phyloP scores from a whole-genome alignment of 2,797 vertebrate genomes.

The Falco biarmicus region DNA sequence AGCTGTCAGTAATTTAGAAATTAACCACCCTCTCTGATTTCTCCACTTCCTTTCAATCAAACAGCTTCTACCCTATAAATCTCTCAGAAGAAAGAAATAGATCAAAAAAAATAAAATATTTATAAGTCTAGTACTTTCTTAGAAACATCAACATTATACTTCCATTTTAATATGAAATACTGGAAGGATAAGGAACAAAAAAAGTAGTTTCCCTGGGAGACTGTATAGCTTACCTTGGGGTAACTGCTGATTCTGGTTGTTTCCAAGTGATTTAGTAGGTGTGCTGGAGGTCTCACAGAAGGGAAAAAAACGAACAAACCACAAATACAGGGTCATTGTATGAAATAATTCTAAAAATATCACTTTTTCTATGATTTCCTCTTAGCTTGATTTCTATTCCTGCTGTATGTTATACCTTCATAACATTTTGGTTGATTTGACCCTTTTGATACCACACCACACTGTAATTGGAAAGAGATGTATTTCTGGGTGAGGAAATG shows the following conservation, averaged over 20 bases:
- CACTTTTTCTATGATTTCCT: neutral
- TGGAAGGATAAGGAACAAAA: neutral
- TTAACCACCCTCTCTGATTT: neutral
- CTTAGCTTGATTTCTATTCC: neutral
- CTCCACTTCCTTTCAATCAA: neutral
- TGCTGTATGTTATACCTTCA: neutral
- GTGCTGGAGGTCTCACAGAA: neutral
- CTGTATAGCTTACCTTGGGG: neutral
- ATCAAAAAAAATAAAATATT: neutral
- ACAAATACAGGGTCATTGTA: neutral
- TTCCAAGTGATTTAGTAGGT: neutral
- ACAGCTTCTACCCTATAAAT: neutral
- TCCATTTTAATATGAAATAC: neutral
- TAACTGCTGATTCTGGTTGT: neutral
- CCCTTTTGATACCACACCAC: neutral
- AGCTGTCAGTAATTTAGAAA: neutral
- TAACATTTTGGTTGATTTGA: constrained; percentile 8
- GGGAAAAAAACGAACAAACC: neutral
- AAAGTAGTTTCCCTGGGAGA: neutral
- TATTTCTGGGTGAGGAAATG: neutral
- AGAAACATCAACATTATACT: neutral
- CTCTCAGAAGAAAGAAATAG: neutral
- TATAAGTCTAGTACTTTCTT: neutral
- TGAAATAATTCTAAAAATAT: neutral
- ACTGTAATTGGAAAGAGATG: neutral